Percentiles rank a stretch among this genome's conserved stretches.
Evolutionary conservation across 2,113 vertebrate species (phyloP).

Genomic region (Gobius niger): DNA sequence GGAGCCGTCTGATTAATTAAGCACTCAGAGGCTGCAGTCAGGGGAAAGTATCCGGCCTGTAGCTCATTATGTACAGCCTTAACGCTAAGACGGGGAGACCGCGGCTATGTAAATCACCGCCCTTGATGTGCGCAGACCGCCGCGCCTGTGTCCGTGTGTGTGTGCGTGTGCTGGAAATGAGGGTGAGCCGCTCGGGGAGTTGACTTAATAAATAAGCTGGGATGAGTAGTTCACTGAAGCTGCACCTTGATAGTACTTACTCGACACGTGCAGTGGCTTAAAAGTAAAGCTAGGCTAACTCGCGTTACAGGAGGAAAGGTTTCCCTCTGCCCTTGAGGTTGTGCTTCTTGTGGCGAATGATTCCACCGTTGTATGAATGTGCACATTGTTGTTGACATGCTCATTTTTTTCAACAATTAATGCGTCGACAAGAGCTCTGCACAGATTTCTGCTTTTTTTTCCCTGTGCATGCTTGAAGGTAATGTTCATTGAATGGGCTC

Average conservation of each 20-base stretch:
- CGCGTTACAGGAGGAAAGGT: neutral
- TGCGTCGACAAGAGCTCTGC: too few relatives aligned
- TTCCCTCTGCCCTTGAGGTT: neutral
- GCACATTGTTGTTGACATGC: too few relatives aligned
- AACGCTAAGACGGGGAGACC: constrained; percentile 39
- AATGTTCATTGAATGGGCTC: too few relatives aligned
- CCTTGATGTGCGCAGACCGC: neutral
- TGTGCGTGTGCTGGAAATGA: constrained; percentile 8
- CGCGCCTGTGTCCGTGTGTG: constrained; percentile 9
- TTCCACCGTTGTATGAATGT: too few relatives aligned
- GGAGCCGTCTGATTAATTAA: constrained; percentile 73
- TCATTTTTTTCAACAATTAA: too few relatives aligned
- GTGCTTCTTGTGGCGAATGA: neutral
- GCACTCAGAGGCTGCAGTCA: constrained; percentile 55
- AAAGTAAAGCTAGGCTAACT: neutral
- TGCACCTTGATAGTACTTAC: constrained; percentile 5
- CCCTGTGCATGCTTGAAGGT: too few relatives aligned
- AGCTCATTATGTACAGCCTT: constrained; percentile 69
- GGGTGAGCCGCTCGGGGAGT: constrained; percentile 31
- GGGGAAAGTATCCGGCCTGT: constrained; percentile 57
- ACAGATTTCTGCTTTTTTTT: too few relatives aligned
- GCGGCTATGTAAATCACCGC: constrained; percentile 36
- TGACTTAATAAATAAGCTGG: constrained; percentile 37
- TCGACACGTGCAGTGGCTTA: constrained; percentile 7
- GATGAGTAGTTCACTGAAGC: constrained; percentile 36